Conservation (phyloP, 2,888 invertebrate genomes). For the Liopterus haemorrhoidalis region DNA sequence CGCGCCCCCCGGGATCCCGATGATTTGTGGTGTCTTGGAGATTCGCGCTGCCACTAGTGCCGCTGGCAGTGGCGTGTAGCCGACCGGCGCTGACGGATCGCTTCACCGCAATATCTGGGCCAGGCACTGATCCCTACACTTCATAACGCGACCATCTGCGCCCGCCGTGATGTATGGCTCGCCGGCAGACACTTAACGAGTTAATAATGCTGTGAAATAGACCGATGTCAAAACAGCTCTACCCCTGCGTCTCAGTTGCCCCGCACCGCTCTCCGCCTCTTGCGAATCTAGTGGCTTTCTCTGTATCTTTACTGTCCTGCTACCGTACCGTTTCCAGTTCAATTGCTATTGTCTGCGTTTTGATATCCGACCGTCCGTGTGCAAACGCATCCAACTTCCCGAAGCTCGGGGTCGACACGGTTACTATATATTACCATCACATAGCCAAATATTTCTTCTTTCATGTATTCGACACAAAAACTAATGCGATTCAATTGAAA, state of each 20-base stretch:
- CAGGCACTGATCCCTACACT: constrained; percentile 23
- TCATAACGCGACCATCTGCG: constrained; percentile 18
- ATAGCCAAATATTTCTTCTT: constrained; percentile 9
- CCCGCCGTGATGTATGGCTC: constrained; percentile 14
- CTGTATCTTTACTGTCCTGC: no score
- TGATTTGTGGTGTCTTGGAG: constrained; percentile 38
- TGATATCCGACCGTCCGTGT: neutral
- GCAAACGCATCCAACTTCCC: neutral
- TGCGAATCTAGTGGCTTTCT: neutral
- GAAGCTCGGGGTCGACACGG: neutral
- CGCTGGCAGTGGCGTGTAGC: neutral
- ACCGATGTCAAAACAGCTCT: neutral
- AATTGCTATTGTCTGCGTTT: neutral
- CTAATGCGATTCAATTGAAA: constrained; percentile 43
- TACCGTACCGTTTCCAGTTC: neutral
- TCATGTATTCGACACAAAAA: constrained; percentile 37
- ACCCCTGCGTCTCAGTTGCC: no score
- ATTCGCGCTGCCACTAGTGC: neutral
- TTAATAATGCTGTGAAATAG: constrained; percentile 14
- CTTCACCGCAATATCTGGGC: constrained; percentile 29
- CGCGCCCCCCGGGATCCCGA: constrained; percentile 38
- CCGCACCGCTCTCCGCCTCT: neutral
- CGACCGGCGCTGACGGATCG: constrained; percentile 31
- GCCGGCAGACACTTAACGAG: constrained; percentile 16
- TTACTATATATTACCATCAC: neutral